A percentile compares a stretch with the other conserved stretches of the same genome.
Evolutionary conservation across 2,113 vertebrate genomes (phyloP).

Genomic region (Hepsetus odoe): DNA sequence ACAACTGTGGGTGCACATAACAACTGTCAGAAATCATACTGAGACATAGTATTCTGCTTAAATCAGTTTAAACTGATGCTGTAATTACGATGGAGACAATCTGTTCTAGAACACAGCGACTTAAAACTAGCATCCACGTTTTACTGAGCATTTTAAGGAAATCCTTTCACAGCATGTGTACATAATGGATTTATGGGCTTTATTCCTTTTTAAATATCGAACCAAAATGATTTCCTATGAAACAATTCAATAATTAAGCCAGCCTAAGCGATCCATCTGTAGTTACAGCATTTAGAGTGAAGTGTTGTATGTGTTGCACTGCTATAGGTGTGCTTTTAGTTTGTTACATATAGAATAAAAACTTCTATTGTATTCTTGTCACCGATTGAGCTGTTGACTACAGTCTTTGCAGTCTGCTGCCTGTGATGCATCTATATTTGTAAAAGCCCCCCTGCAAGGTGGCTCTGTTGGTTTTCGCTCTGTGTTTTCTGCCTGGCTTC

Average conservation of each 20-base stretch:
- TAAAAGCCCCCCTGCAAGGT: constrained; percentile 27
- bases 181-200: neutral
- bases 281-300: neutral
- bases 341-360: neutral
- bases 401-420: neutral
- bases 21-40: too few relatives aligned
- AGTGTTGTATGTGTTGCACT: neutral
- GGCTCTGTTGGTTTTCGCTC: constrained; percentile 27
- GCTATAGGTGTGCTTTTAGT: neutral
- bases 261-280: neutral
- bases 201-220: neutral
- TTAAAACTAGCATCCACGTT: neutral
- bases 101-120: neutral
- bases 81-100: neutral
- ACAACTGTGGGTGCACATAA: too few relatives aligned
- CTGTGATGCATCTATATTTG: constrained; percentile 15
- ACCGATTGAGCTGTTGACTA: constrained; percentile 3
- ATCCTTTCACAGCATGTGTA: constrained; percentile 10
- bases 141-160: constrained; percentile 10
- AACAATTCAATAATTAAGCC: neutral
- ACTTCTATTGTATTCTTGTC: neutral
- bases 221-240: neutral
- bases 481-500: constrained; percentile 38
- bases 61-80: neutral
- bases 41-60: neutral